Base-by-base conservation (phyloP, 2,888 invertebrate species). In the Herminia tarsipennalis region DNA sequence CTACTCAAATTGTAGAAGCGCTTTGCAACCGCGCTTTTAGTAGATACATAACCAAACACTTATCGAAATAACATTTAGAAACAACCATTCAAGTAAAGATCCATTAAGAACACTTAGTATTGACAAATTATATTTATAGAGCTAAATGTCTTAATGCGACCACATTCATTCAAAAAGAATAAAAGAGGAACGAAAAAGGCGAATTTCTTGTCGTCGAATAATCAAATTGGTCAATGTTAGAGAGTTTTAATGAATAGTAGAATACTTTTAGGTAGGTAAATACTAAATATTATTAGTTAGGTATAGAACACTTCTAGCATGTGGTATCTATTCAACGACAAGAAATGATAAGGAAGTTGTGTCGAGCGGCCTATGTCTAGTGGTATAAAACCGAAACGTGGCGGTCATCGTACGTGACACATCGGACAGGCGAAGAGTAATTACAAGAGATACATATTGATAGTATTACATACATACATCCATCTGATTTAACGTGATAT, bases 81-180 rank as follows among this genome's bases (percentile, higher is more conserved):
- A 86, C 84, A 81, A 74, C 70, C 86, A 88, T 85, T 82, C 85
- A 81, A 69, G 53, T 66, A 71, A 68, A 71, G 66, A 73, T 73
- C 70, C 79, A 82, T 79, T 77, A 76, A 81, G 71, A 78, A 86
- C 88, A 85, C 73, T 78, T 71, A 80, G 59, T 81, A 78, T 80
- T 78, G 80, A 88, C 86, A 84, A n/a, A 66, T 73, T 66, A 73
- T 76, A 57, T 25, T 25, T 68, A 73, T 73, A 72, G 61, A 78
- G 66, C 77, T 78, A 78, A 74, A 78, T 76, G 73, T 72, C 71
- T 78, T 74, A 72, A 78, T 82, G 76, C 81, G 75, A 78, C 71
- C 81, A 86, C 85, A 85, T 76, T 73, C 84, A 86, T 84, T 78
- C 81, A 84, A 77, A 83, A 81, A 76, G 45, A 79, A 79, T 70